phyloP scores from a whole-genome alignment of 1,140 invertebrate genomes.

The Pectinophora gossypiella region DNA sequence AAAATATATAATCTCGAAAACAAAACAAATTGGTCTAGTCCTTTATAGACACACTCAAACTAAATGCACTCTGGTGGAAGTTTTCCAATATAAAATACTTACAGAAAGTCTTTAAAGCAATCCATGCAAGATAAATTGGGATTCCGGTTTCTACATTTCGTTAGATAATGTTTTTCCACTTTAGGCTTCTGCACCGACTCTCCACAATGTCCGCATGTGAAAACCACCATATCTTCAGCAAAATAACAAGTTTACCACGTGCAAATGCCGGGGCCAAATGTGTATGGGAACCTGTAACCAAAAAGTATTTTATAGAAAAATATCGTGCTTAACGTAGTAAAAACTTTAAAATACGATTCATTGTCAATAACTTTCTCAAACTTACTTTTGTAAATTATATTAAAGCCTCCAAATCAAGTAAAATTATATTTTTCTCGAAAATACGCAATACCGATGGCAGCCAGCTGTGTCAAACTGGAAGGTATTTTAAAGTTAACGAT shows the following conservation, averaged over 20 bases:
- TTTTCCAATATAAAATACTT: slow-evolving; percentile 48
- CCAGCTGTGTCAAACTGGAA: background rate
- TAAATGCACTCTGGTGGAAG: no score
- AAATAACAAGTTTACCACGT: background rate
- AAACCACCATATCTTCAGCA: slow-evolving; percentile 87
- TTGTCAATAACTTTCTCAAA: background rate
- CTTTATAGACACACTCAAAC: no score
- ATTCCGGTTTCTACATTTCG: slow-evolving; percentile 77
- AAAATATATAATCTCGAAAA: no score
- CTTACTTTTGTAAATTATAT: background rate
- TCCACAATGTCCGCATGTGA: slow-evolving; percentile 93
- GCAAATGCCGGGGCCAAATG: background rate
- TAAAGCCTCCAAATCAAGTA: background rate
- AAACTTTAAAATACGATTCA: background rate
- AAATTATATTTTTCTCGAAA: background rate
- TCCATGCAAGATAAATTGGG: slow-evolving; percentile 89
- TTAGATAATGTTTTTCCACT: slow-evolving; percentile 93
- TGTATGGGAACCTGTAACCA: background rate
- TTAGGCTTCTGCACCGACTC: slow-evolving; percentile 93
- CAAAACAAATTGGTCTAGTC: no score
- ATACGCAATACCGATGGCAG: background rate
- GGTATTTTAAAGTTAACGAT: background rate
- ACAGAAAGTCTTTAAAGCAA: slow-evolving; percentile 92
- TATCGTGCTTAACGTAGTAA: background rate
- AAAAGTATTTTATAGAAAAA: background rate